These are phyloP conservation scores for Tapera naevia DNA, from an alignment of 2,797 vertebrate genomes.

Conservation along the genomic window DNA sequence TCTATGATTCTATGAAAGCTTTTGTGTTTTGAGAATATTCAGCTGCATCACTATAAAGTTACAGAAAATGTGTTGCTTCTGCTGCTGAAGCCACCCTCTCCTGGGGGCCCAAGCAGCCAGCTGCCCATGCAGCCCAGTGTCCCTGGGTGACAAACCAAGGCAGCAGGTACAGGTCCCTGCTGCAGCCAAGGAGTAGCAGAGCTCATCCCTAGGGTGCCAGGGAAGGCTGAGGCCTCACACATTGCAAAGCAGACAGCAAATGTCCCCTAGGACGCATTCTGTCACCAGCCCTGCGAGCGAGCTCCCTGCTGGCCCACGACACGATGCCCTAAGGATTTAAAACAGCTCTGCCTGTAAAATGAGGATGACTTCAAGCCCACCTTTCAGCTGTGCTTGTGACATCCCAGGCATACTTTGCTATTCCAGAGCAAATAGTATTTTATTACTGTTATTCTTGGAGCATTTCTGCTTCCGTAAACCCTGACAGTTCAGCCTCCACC, in stretches of 20 bases:
- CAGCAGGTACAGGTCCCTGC: background rate
- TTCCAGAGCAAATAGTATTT: background rate
- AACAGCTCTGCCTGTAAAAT: background rate
- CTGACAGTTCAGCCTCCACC: background rate
- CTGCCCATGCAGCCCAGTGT: too few relatives aligned
- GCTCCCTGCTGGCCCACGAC: background rate
- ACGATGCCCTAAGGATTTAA: background rate
- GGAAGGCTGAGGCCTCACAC: background rate
- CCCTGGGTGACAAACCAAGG: background rate
- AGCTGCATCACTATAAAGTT: fast-evolving
- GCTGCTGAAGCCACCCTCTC: background rate
- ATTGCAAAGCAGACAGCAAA: background rate
- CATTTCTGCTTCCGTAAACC: background rate
- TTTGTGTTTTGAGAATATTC: background rate
- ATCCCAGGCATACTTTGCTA: fast-evolving
- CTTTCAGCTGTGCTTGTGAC: background rate
- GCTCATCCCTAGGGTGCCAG: background rate
- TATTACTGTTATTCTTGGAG: background rate
- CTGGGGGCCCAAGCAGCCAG: background rate
- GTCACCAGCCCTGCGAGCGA: background rate
- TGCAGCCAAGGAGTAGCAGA: background rate
- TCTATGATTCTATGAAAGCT: background rate
- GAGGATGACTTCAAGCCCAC: background rate
- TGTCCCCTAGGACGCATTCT: too few relatives aligned
- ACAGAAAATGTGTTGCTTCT: background rate